Conservation (phyloP, 2,113 vertebrate species). For the Crotophaga sulcirostris region DNA sequence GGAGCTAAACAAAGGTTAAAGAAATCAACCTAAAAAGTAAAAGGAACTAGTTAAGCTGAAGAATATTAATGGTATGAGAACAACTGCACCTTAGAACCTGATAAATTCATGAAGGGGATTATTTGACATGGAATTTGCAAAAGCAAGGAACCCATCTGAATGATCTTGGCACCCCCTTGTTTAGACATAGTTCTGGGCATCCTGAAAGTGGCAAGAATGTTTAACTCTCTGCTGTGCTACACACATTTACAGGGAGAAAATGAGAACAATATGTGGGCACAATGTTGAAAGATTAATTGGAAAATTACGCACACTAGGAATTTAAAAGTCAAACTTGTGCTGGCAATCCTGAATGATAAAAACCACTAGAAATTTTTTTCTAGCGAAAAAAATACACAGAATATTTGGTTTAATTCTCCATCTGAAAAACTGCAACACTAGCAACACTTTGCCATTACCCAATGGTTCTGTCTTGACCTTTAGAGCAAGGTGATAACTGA, state of each 20-base stretch:
- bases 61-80: background rate
- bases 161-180: background rate
- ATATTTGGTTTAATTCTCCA: background rate
- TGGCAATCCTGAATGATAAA: background rate
- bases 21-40: background rate
- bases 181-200: background rate
- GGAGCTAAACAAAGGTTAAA: background rate
- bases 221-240: background rate
- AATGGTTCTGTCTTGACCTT: background rate
- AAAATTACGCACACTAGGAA: background rate
- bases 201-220: background rate
- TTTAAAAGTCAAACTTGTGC: background rate
- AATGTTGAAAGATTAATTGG: background rate
- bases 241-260: background rate
- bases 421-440: background rate
- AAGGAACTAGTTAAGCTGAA: background rate
- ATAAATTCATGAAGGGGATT: background rate
- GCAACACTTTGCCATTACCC: background rate
- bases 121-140: background rate
- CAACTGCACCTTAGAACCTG: background rate
- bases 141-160: background rate
- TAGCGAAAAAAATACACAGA: background rate
- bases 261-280: background rate
- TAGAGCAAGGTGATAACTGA: background rate
- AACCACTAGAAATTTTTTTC: background rate